Conservation (phyloP, 2,797 vertebrate species). For the Acanthurus lineatus region DNA sequence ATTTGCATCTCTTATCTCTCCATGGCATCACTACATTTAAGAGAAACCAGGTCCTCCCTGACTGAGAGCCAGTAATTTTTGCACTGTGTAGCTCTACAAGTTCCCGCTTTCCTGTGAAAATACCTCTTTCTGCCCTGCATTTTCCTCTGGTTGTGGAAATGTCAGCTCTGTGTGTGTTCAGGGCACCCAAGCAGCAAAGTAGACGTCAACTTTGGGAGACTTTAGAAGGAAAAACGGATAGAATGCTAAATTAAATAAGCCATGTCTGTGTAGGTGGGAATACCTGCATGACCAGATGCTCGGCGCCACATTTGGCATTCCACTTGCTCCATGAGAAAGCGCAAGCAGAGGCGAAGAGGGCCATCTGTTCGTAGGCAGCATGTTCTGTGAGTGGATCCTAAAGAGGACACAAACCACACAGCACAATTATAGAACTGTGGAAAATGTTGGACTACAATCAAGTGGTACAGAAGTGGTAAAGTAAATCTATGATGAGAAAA, state of each 20-base stretch:
- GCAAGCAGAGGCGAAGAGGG: constrained; percentile 87
- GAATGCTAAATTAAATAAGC: neutral
- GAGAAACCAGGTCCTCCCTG: neutral
- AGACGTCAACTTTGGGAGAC: too few relatives aligned
- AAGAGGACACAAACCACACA: constrained; percentile 5
- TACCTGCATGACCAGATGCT: constrained; percentile 90
- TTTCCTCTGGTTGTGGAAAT: neutral
- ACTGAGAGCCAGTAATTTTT: neutral
- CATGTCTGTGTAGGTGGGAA: neutral
- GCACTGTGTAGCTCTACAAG: neutral
- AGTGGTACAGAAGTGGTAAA: neutral
- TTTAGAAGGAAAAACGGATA: too few relatives aligned
- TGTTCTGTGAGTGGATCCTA: constrained; percentile 86
- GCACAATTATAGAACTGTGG: neutral
- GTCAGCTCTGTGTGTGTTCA: neutral
- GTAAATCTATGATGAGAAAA: neutral
- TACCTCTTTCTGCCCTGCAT: neutral
- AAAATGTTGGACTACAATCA: neutral
- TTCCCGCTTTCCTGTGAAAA: constrained; percentile 11
- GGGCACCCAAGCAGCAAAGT: neutral
- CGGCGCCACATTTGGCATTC: constrained; percentile 86
- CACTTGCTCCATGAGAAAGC: constrained; percentile 93
- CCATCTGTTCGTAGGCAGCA: constrained; percentile 91
- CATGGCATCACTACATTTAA: neutral
- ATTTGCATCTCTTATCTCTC: too few relatives aligned